Evolutionary conservation across 2,113 vertebrate genomes (phyloP).

Genomic region (Pipa parva): DNA sequence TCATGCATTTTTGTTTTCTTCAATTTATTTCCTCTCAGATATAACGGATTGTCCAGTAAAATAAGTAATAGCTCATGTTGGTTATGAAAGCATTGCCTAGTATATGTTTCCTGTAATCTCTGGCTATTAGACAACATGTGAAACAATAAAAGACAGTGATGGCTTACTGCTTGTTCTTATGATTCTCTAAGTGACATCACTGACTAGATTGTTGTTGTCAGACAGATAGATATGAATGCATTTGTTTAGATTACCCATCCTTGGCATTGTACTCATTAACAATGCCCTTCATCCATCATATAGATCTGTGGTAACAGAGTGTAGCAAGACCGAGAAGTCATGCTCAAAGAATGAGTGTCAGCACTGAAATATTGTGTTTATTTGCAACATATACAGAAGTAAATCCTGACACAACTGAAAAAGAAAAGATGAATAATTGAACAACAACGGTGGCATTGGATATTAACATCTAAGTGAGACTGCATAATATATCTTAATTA

Average conservation of each 20-base stretch:
- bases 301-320: conserved; percentile 4
- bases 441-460: conserved; percentile 30
- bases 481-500: conserved; percentile 44
- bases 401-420: conserved; percentile 1
- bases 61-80: background rate
- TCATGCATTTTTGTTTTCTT: conserved; percentile 38
- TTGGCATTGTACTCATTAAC: background rate
- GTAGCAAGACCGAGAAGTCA: conserved; percentile 3
- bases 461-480: conserved; percentile 43
- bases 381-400: conserved; percentile 33
- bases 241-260: background rate
- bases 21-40: conserved; percentile 39
- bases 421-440: conserved; percentile 38
- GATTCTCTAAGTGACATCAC: conserved; percentile 7
- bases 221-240: conserved; percentile 28
- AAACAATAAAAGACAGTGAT: conserved; percentile 4
- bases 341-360: conserved; percentile 30
- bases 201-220: conserved; percentile 32
- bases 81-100: background rate
- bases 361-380: conserved; percentile 31
- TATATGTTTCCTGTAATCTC: background rate
- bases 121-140: background rate
- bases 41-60: background rate
- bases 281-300: conserved; percentile 28
- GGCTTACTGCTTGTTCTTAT: conserved; percentile 17